Evolutionary conservation across 2,888 invertebrate species (phyloP), one percentile per base, ranked within the genome.

Genomic region (Drosophila algonquin): DNA sequence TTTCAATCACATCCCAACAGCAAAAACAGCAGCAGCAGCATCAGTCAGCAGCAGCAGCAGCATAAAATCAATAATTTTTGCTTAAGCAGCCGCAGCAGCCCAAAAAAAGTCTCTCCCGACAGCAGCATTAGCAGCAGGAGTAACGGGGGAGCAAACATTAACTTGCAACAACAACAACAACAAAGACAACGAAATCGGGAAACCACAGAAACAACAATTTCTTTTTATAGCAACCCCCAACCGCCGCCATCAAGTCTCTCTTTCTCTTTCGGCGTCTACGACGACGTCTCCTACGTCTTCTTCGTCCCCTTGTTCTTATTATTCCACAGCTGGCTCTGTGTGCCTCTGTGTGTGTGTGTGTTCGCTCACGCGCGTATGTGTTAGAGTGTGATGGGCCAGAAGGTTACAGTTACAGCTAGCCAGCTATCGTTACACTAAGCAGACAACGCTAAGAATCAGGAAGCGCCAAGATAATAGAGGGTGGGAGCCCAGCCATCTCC

Each of bases 21-120:
- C 53, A 61, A 21, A 2, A 58, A 32, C 58, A 64, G 52, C 9
- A 40, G 54, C 58, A 73, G 73, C 12, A 64, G 57, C 54, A 65
- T 47, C 32, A 16, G 57, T 27, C 45, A 62, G 12, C 62, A 73
- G 73, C 73, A 64, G 67, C 48, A 50, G 70, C 70, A 73, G 79
- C 80, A 81, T 80, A 83, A 82, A 83, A 83, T 83, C 83, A 83
- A 83, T 83, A 83, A 76, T 83, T 83, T 86, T 82, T 71, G 79
- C 87, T 80, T 80, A 75, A 87, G 87, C 84, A 81, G 80, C 77
- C 80, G 67, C 60, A 68, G 61, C 75, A 75, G 61, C 64, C 73
- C 70, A 81, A 87, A 87, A 81, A 60, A 59, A 60, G 58, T 85
- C 86, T 85, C 75, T 80, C 67, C 71, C 72, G 71, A 51, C 71